Evolutionary conservation across 2,797 vertebrate genomes (phyloP), one percentile per base, ranked within the genome.

Genomic region (Pygocentrus nattereri): DNA sequence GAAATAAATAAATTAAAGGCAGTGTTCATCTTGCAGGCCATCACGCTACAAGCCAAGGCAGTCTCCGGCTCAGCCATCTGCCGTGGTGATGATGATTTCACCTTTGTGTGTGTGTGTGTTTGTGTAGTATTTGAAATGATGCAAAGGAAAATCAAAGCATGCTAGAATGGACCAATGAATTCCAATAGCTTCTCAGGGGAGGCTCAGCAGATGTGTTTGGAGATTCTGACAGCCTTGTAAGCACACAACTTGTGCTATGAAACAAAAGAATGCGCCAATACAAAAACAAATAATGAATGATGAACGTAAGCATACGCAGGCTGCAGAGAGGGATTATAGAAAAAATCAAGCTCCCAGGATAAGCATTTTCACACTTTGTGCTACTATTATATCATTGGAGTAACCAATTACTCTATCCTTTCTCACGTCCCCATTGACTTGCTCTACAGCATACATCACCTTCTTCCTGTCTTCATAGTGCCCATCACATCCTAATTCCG

Each of bases 1-100:
- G 83, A 85, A 49, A 90, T 85, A 90, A 91, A 92, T 82, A 88
- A 91, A 90, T 80, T 84, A 86, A 90, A 19, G 49, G 19, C 64
- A 44, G 34, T 16, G 59, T 64, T 78, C 74, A 84, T 74, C 67
- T 41, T 78, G 79, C 44, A 79, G 54, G 84, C 83, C 71, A 84
- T 79, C 87, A 84, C 76, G 79, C 5, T 70, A 71, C 50, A 75
- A 87, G 59, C 50, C 27, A 74, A 78, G 82, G 80, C 70, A 13
- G 54, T 13, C 64, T 80, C 74, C 62, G 71, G 68, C 77, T 86
- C 76, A 64, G 85, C 90, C 90, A 93, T 92, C 90, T 93, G 91
- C 78, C 79, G 65, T 83, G 84, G 87, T 83, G 80, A 86, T 84
- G 82, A 84, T 65, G 82, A 84, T 68, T 81, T 79, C 52, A 78